Base-by-base conservation (phyloP, 2,113 vertebrate species). In the Synchiropus splendidus region DNA sequence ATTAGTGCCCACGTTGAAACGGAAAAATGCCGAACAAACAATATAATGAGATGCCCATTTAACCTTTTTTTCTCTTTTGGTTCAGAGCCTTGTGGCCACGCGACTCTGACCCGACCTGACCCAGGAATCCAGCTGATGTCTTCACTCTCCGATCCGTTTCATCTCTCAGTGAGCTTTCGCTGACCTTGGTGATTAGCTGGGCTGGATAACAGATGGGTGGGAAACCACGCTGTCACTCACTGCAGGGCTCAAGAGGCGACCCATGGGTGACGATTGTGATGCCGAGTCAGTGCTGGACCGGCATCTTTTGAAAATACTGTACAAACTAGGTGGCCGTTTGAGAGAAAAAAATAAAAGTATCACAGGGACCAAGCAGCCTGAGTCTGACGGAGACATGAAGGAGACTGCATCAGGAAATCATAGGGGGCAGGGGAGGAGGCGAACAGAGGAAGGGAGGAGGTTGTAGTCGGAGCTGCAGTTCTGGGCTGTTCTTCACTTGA, bases 151-250 rank as follows among this genome's bases (percentile, higher is more conserved):
- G 61, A 62, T 32, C 52, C 6, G 18, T 58, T 65, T 70, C 50
- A 59, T 67, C 57, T 70, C 41, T 17, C 46, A 52, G 54, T 69
- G 54, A 65, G 61, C 60, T 67, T 74, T 53, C 39, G 65, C 64
- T 54, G 75, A 72, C 67, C 72, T 74, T 58, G 31, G 48, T 68
- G 67, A 75, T 73, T 70, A 58, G 61, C 54, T 54, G 42, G 54
- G 72, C 69, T 49, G 60, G 34, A 63, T 16, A 50, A 54, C 55
- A 71, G 67, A 61, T 56, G 39, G 47, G 52, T 43, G 51, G 54
- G 16, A 16, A 45, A 64, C 55, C 54, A 55, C 62, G 31, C 44
- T 42, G 55, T 70, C 58, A 54, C 72, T 65, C 70, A 64, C 58
- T 55, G 67, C 38, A 50, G 53, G 65, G 51, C 55, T 64, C 51